phyloP scores from a whole-genome alignment of 1,140 invertebrate genomes.

The Drosophila neocordata region DNA sequence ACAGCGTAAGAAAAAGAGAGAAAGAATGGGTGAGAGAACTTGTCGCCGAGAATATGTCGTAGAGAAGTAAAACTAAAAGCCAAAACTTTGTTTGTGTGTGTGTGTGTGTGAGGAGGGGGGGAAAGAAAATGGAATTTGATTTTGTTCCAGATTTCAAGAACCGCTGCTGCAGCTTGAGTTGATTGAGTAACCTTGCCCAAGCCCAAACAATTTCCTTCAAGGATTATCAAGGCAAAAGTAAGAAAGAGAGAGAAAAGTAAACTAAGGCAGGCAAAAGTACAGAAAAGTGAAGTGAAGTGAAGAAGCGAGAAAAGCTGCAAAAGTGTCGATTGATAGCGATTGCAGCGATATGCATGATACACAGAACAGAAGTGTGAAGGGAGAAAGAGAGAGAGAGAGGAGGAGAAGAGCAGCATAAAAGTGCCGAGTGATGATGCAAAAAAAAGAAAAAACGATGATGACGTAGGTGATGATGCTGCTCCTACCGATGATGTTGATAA shows the following conservation, averaged over 20 bases:
- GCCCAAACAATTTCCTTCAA: conserved; percentile 41
- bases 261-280: conserved; percentile 1
- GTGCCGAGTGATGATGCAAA: too few species aligned
- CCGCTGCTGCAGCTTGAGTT: conserved; percentile 33
- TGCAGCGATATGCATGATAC: conserved; percentile 49
- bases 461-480: conserved; percentile 13
- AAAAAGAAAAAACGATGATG: neutral
- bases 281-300: conserved; percentile 4
- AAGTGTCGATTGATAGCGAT: conserved; percentile 71
- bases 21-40: conserved; percentile 12
- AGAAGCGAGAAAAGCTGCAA: conserved; percentile 19
- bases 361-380: conserved; percentile 19
- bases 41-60: conserved; percentile 33
- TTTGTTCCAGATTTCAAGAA: conserved; percentile 39
- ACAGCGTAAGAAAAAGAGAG: neutral
- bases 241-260: conserved; percentile 3
- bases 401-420: too few species aligned
- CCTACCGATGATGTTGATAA: conserved; percentile 36
- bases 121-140: conserved; percentile 67
- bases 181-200: conserved; percentile 68
- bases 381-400: conserved; percentile 2
- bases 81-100: conserved; percentile 48
- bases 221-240: conserved; percentile 35
- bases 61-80: conserved; percentile 72
- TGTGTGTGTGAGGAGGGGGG: neutral